A percentile compares a stretch with the other conserved stretches of the same genome.
These are phyloP conservation scores for Papilio helenus DNA, from an alignment of 1,140 invertebrate species.

Conservation along the genomic window DNA sequence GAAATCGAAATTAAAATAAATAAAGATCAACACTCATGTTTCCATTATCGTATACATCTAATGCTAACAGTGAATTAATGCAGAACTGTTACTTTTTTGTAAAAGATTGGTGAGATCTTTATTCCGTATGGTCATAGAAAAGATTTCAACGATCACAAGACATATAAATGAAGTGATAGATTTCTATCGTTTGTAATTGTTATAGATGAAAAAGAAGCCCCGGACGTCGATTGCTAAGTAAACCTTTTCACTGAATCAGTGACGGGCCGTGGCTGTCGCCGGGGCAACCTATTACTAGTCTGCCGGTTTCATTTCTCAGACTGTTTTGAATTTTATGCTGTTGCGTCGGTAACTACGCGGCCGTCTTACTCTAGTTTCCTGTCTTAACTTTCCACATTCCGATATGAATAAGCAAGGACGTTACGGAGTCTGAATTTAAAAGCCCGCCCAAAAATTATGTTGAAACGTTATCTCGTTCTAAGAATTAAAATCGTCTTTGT, in stretches of 20 bases:
- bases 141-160: background rate
- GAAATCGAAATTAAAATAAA: background rate
- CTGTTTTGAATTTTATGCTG: conserved; percentile 40
- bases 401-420: conserved; percentile 40
- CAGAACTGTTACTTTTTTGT: background rate
- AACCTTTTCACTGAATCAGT: conserved; percentile 36
- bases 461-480: conserved; percentile 8
- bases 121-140: background rate
- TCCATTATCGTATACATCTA: background rate
- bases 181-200: conserved; percentile 25
- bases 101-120: background rate
- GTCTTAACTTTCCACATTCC: conserved; percentile 39
- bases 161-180: background rate
- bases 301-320: conserved; percentile 31
- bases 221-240: conserved; percentile 27
- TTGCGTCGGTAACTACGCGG: conserved; percentile 36
- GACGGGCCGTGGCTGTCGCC: conserved; percentile 29
- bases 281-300: conserved; percentile 39
- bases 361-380: conserved; percentile 40
- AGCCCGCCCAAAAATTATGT: conserved; percentile 30
- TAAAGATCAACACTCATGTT: background rate
- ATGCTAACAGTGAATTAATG: background rate
- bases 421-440: conserved; percentile 30
- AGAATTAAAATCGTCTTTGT: conserved; percentile 26
- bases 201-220: conserved; percentile 25